phyloP scores from a whole-genome alignment of 2,797 vertebrate genomes.

The Ctenochaetus hawaiiensis region DNA sequence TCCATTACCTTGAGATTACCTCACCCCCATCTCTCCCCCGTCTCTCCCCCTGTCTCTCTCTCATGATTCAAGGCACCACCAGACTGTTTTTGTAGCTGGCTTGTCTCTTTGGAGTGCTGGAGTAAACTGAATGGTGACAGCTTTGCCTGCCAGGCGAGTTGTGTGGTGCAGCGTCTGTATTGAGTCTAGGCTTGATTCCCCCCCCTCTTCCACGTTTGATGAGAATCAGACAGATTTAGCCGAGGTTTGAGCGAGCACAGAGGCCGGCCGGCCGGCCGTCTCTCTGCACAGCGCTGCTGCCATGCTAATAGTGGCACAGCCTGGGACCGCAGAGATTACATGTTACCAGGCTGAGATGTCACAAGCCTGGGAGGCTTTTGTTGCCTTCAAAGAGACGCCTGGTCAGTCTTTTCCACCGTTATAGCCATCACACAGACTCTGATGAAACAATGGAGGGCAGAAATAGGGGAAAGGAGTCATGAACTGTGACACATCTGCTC shows the following conservation, averaged over 20 bases:
- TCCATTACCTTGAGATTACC: slow-evolving; percentile 68
- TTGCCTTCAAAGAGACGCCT: slow-evolving; percentile 72
- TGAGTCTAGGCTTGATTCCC: slow-evolving; percentile 62
- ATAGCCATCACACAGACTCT: slow-evolving; percentile 63
- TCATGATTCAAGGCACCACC: slow-evolving; percentile 60
- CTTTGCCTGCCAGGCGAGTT: slow-evolving; percentile 72
- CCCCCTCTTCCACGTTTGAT: slow-evolving; percentile 49
- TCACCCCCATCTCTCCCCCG: slow-evolving; percentile 44
- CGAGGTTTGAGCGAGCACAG: slow-evolving; percentile 66
- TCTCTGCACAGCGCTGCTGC: slow-evolving; percentile 31
- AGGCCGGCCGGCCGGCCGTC: slow-evolving; percentile 33
- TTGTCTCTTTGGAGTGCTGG: slow-evolving; percentile 68
- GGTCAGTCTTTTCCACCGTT: slow-evolving; percentile 62
- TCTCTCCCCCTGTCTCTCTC: slow-evolving; percentile 14
- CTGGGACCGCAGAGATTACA: slow-evolving; percentile 76
- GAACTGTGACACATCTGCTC: slow-evolving; percentile 59
- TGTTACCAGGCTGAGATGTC: slow-evolving; percentile 70
- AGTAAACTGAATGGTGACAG: slow-evolving; percentile 73
- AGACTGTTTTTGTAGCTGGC: slow-evolving; percentile 80
- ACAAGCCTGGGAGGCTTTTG: slow-evolving; percentile 56
- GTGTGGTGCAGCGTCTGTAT: slow-evolving; percentile 72
- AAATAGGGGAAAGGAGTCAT: slow-evolving; percentile 46
- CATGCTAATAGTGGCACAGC: slow-evolving; percentile 67
- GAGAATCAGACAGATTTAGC: slow-evolving; percentile 74
- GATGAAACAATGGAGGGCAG: slow-evolving; percentile 56